Evolutionary conservation across 2,888 invertebrate species (phyloP), one percentile per base, ranked within the genome.

Genomic region (Dermolepida albohirtum): DNA sequence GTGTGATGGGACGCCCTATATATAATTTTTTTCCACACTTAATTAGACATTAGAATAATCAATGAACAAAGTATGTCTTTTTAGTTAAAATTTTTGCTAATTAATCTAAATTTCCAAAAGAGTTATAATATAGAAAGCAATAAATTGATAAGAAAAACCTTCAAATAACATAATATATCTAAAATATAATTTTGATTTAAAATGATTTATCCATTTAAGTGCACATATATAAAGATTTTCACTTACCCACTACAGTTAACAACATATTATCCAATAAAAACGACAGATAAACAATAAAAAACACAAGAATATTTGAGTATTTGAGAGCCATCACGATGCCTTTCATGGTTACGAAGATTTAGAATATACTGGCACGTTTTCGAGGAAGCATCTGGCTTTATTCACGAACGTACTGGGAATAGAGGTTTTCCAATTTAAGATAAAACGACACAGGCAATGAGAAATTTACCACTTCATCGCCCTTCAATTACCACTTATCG

Each of bases 201-300:
- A 34, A 1, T 7, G 2, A 14, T 40, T 6, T 7, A 41, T 57
- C 8, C n/a, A 40, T 40, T n/a, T 6, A 47, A 66, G 47, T 50
- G 64, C 47, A 22, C 10, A 27, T 64, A 22, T 59, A 11, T 16
- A 52, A 54, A 57, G 55, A 64, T 1, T n/a, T 41, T 16, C 27
- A 71, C 90, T 89, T 84, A 96, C 96, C 96, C 57, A 96, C 91
- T 41, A 95, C 93, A 40, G 96, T 96, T 52, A 96, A 86, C 17
- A 96, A 86, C 71, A 95, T 89, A 83, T 96, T 96, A 85, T 96
- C 96, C 81, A 93, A 83, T 76, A 94, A 87, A 79, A 94, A 88
- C 1, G 93, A 91, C 70, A 92, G 82, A 80, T 94, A 94, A 63
- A 93, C 89, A 69, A 90, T 85, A 22, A 85, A 74, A 66, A 90